Conservation (phyloP, 2,113 vertebrate species). For the Leptocoma aspasia region DNA sequence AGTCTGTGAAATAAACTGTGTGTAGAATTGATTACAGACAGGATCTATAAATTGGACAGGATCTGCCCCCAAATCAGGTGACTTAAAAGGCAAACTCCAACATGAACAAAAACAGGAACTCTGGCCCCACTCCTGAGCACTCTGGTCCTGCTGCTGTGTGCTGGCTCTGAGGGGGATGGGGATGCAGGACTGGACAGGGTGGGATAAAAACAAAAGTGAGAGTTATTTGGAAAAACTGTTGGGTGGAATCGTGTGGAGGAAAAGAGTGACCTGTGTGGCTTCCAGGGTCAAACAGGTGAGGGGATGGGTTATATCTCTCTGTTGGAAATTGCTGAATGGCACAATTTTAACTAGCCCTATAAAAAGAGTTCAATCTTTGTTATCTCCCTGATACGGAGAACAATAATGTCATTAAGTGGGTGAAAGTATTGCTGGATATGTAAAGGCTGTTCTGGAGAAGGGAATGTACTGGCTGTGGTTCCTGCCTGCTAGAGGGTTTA, state of each 20-base stretch:
- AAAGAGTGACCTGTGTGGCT: background rate
- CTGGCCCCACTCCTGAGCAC: background rate
- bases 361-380: background rate
- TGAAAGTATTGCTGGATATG: background rate
- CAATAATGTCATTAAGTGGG: background rate
- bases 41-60: background rate
- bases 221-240: slow-evolving; percentile 12
- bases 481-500: background rate
- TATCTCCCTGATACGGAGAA: background rate
- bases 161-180: background rate
- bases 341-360: background rate
- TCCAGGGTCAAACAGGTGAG: background rate
- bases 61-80: background rate
- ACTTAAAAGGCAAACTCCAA: background rate
- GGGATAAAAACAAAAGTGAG: slow-evolving; percentile 6
- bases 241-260: background rate
- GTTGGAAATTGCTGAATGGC: background rate
- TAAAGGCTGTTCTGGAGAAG: background rate
- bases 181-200: background rate
- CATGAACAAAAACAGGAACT: slow-evolving; percentile 24
- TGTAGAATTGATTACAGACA: background rate
- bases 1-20: background rate
- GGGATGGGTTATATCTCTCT: background rate
- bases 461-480: background rate
- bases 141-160: background rate